These are phyloP conservation scores for Lethrus apterus DNA, from an alignment of 1,140 invertebrate species.

Conservation along the genomic window DNA sequence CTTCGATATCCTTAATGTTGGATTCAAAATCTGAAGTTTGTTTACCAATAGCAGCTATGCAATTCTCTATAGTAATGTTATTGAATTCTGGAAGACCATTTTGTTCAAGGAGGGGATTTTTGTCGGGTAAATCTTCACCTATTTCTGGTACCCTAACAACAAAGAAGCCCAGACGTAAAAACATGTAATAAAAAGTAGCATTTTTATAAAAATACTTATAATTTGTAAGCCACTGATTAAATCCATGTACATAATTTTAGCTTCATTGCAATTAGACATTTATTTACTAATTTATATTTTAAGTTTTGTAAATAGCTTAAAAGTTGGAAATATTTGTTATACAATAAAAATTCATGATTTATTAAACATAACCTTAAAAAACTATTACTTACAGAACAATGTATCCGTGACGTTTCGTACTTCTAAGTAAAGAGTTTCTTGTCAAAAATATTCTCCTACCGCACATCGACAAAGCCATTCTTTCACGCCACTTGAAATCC, in stretches of 20 bases:
- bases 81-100: constrained; percentile 73
- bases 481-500: too few species aligned
- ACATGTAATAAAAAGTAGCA: constrained; percentile 4
- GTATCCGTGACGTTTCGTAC: constrained; percentile 13
- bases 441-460: constrained; percentile 3
- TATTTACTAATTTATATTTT: background rate
- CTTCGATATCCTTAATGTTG: constrained; percentile 57
- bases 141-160: constrained; percentile 78
- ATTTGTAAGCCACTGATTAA: too few species aligned
- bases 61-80: constrained; percentile 72
- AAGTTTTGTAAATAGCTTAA: background rate
- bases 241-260: too few species aligned
- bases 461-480: constrained; percentile 8
- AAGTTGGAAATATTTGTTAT: too few species aligned
- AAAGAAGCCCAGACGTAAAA: constrained; percentile 6
- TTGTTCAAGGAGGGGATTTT: constrained; percentile 65
- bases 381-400: constrained; percentile 15
- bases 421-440: background rate
- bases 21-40: constrained; percentile 78
- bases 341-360: too few species aligned
- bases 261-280: too few species aligned
- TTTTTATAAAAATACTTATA: constrained; percentile 6
- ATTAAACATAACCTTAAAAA: background rate
- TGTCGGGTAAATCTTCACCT: constrained; percentile 67
- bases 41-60: constrained; percentile 72